A percentile compares a stretch with the other conserved stretches of the same genome.
These are phyloP conservation scores for Xenopus petersii DNA, from an alignment of 2,797 vertebrate genomes.

Conservation along the genomic window DNA sequence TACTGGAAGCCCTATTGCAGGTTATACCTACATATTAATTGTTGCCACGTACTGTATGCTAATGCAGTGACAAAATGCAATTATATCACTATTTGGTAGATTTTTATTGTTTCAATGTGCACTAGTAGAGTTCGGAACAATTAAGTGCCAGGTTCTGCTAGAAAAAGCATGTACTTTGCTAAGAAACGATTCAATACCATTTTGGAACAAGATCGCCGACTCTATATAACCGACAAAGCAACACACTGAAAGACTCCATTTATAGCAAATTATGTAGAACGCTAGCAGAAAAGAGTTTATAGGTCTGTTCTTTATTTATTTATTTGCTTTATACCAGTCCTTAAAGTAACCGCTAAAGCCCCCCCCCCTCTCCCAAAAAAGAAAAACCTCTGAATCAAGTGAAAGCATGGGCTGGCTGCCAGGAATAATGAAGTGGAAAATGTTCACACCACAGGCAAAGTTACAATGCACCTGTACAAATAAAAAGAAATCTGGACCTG, in stretches of 20 bases:
- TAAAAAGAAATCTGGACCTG: conserved; percentile 56
- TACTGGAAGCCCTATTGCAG: too few species aligned
- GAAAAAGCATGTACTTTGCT: too few species aligned
- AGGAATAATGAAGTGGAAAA: conserved; percentile 82
- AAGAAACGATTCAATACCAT: too few species aligned
- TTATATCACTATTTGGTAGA: too few species aligned
- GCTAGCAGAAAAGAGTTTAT: conserved; percentile 52
- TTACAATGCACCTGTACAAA: conserved; percentile 82
- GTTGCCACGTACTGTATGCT: too few species aligned
- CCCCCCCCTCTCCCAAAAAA: conserved; percentile 45
- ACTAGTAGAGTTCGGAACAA: too few species aligned
- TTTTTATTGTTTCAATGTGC: too few species aligned
- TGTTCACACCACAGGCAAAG: conserved; percentile 72
- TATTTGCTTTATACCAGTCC: conserved; percentile 61
- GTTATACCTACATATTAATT: too few species aligned
- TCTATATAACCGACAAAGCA: conserved; percentile 8
- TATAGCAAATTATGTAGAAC: conserved; percentile 40
- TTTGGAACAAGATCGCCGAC: not conserved
- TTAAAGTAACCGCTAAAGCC: conserved; percentile 63
- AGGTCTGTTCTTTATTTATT: conserved; percentile 57
- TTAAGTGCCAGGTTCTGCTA: too few species aligned
- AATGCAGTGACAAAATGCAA: too few species aligned
- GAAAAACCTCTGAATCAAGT: conserved; percentile 49
- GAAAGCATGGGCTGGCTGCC: conserved; percentile 57
- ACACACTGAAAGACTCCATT: conserved; percentile 29